Conservation (phyloP, 2,888 invertebrate species). For the Habrosyne pyritoides region DNA sequence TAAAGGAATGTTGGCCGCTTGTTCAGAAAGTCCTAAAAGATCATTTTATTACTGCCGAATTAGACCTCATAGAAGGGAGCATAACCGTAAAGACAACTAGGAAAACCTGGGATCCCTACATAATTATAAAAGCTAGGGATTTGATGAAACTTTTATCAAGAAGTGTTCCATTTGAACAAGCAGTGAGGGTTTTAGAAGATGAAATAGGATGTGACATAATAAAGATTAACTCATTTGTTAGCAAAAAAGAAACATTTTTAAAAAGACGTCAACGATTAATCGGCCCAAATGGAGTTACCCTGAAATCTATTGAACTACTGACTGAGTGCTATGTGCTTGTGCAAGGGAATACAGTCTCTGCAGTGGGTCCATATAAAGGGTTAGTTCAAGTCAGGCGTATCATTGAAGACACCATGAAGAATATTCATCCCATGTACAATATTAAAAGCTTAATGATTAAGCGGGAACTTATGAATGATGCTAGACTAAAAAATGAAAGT, state of each 20-base stretch:
- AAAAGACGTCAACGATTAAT: conserved; percentile 97
- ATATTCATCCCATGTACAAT: conserved; percentile 99
- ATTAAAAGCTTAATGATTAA: conserved; percentile 99
- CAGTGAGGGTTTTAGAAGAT: conserved; percentile 93
- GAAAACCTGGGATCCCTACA: conserved; percentile 99
- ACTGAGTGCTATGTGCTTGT: conserved; percentile 98
- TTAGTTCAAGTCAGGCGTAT: conserved; percentile 93
- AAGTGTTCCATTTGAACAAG: conserved; percentile 98
- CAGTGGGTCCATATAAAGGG: conserved; percentile 97
- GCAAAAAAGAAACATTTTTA: conserved; percentile 96
- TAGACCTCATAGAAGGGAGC: conserved; percentile 96
- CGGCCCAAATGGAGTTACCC: conserved; percentile 98
- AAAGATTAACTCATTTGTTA: conserved; percentile 95
- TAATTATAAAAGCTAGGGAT: conserved; percentile 97
- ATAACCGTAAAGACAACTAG: conserved; percentile 97
- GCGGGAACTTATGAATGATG: conserved; percentile 96
- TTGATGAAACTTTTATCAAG: conserved; percentile 97
- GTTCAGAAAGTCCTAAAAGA: conserved; percentile 93
- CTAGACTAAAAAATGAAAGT: conserved; percentile 94
- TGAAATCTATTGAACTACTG: conserved; percentile 97
- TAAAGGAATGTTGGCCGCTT: conserved; percentile 97
- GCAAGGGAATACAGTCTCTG: conserved; percentile 98
- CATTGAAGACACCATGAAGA: conserved; percentile 98
- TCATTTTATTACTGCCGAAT: conserved; percentile 91
- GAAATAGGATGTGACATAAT: conserved; percentile 97